Conservation (phyloP, 1,140 invertebrate species). For the Papilio machaon region DNA sequence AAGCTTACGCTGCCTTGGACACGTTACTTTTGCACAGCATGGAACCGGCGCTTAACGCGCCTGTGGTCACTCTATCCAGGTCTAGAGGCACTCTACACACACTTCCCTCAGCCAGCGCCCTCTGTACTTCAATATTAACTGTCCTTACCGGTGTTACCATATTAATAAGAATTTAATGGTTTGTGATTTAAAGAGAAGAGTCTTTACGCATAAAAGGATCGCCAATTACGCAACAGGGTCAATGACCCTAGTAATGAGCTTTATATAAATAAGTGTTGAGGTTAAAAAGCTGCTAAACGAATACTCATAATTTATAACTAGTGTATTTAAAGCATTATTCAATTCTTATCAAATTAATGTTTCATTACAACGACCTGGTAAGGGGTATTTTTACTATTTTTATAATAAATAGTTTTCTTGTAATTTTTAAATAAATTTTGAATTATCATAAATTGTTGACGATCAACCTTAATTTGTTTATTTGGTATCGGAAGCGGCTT, state of each 20-base stretch:
- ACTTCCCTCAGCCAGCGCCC: neutral
- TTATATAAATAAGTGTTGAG: constrained; percentile 27
- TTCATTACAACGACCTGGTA: neutral
- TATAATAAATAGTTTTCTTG: constrained; percentile 1
- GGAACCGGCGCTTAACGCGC: constrained; percentile 43
- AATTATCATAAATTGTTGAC: constrained; percentile 22
- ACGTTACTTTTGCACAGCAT: constrained; percentile 63
- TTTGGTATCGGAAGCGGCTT: neutral
- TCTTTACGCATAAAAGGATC: neutral
- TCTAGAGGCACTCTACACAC: constrained; percentile 34
- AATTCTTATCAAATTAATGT: constrained; percentile 10
- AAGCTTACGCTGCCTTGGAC: constrained; percentile 69
- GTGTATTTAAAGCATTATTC: constrained; percentile 17
- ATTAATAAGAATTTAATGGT: constrained; percentile 32
- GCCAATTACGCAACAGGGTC: neutral
- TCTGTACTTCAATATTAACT: constrained; percentile 18
- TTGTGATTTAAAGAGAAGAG: constrained; percentile 24
- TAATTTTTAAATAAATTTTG: constrained; percentile 18
- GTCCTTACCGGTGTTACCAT: constrained; percentile 19
- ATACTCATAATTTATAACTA: constrained; percentile 1
- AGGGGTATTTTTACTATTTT: neutral
- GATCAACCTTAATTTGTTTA: neutral
- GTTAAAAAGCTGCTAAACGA: constrained; percentile 7
- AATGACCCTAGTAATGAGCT: neutral
- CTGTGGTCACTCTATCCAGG: constrained; percentile 46